phyloP scores from a whole-genome alignment of 2,113 vertebrate species.

The Lanius collurio region DNA sequence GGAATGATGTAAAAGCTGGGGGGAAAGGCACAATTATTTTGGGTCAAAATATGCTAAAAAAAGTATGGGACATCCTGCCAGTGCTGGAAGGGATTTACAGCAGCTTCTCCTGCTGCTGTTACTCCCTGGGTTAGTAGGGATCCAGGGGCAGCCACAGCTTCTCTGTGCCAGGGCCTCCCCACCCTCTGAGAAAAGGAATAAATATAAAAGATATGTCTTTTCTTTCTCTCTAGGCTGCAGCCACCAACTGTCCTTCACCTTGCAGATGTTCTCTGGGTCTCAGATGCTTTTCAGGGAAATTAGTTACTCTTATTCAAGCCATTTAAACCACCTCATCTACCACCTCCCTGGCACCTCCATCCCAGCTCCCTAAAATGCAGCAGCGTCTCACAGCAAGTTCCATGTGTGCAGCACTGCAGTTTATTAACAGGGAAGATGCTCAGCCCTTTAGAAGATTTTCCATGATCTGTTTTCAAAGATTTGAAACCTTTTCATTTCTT shows the following conservation, averaged over 20 bases:
- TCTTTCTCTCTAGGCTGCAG: neutral
- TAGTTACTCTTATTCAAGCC: accelerated
- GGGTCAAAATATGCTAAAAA: neutral
- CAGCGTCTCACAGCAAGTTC: neutral
- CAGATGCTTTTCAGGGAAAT: neutral
- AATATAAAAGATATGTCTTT: neutral
- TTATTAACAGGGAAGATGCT: neutral
- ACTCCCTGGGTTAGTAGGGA: neutral
- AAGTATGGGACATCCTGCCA: accelerated
- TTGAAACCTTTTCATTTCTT: neutral
- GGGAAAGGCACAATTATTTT: accelerated
- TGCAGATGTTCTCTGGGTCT: neutral
- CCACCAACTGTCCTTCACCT: neutral
- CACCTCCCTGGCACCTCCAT: neutral
- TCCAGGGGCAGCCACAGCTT: neutral
- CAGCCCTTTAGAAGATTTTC: neutral
- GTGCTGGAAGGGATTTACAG: accelerated
- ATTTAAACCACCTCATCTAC: accelerated
- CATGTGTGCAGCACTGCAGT: accelerated
- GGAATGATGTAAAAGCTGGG: neutral
- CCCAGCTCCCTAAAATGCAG: neutral
- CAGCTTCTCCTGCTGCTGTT: neutral
- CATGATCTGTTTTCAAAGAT: neutral
- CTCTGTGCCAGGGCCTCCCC: neutral
- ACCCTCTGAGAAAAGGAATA: neutral